These are phyloP conservation scores for Sorex araneus DNA, from an alignment of 2,113 vertebrate species.

Conservation along the genomic window DNA sequence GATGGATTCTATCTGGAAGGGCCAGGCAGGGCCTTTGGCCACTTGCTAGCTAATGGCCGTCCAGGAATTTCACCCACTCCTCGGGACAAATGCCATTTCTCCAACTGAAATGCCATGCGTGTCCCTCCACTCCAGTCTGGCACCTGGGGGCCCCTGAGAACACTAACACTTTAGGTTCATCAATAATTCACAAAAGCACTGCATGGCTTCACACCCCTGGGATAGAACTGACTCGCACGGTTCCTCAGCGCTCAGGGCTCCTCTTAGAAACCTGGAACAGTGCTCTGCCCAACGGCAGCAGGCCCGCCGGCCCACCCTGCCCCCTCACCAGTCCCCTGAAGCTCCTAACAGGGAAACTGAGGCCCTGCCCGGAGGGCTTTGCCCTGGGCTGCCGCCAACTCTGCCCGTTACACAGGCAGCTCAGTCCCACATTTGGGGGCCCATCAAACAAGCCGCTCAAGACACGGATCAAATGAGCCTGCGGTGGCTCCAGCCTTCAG, in stretches of 20 bases:
- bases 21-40: conserved; percentile 35
- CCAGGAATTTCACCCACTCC: conserved; percentile 1
- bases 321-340: background rate
- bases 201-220: background rate
- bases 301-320: background rate
- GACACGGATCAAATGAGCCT: background rate
- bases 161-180: background rate
- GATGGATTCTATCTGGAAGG: conserved; percentile 70
- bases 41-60: background rate
- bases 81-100: background rate
- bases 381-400: background rate
- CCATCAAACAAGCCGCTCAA: background rate
- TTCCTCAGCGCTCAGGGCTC: background rate
- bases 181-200: background rate
- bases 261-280: conserved; percentile 18
- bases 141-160: background rate
- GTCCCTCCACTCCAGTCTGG: background rate
- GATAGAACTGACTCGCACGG: background rate
- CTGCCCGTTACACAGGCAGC: background rate
- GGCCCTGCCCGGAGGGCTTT: background rate
- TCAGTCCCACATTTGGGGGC: background rate
- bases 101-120: background rate
- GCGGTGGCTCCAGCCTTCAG: too few relatives aligned
- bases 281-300: background rate
- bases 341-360: background rate